Base-by-base conservation (phyloP, 2,113 vertebrate genomes). In the Oryzias javanicus region DNA sequence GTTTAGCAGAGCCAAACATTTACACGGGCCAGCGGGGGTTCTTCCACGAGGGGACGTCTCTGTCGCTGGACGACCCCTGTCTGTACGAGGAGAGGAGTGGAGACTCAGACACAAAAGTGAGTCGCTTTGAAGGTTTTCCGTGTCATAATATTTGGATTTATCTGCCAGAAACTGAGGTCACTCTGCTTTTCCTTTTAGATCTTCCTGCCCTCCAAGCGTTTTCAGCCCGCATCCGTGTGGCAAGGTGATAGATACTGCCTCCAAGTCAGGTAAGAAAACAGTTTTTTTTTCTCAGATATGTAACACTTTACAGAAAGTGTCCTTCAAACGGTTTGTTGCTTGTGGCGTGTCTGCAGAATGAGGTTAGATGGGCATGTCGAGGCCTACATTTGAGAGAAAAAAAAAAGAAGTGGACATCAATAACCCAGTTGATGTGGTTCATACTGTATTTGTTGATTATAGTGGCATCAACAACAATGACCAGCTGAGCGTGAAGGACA, bases 401-500 rank as follows among this genome's bases (percentile, higher is more conserved):
- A 60, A 42, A 64, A 71, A 35, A 29, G 7, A 35, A 35, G 3
- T 55, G 49, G 7, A 77, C 74, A 68, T 90, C 87, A 80, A 88
- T 88, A 84, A 85, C 86, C 78, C 76, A 81, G 67, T 69, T 81
- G 62, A 77, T 77, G 80, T 46, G 61, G 42, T 65, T 90, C 74
- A 88, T 67, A 76, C 75, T 78, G 60, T 72, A 76, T 80, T 68
- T 83, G 79, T 71, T 86, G 79, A 84, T 85, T 82, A 42, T 81
- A 92, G 90, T 66, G 81, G 70, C 66, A 81, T 72, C 72, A 89
- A 71, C 71, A 85, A 77, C 86, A 74, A 83, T 12, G 90, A 92
- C 81, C 91, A 94, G 76, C 80, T 89, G 85, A 92, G 87, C 55
- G 49, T 91, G 86, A 94, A 93, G 86, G 92, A 90, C 84, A 93